Percentiles rank a stretch among this genome's conserved stretches.
Evolutionary conservation across 2,797 vertebrate genomes (phyloP).

Genomic region (Schizopygopsis pylzovi): DNA sequence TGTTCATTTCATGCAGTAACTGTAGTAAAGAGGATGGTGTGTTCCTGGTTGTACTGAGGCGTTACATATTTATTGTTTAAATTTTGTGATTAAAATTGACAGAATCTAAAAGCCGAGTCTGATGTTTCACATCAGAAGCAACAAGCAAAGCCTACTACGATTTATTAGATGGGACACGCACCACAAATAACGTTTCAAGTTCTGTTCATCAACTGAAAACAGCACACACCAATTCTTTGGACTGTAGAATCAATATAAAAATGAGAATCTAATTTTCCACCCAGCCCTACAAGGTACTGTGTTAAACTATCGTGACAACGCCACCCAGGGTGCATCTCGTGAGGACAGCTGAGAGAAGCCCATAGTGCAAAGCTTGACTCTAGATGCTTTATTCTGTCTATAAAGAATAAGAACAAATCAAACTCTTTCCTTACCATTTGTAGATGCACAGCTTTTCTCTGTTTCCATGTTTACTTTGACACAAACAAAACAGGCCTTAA

Average conservation of each 20-base stretch:
- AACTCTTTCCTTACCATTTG: not conserved
- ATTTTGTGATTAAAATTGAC: too few relatives aligned
- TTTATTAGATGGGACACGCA: not conserved
- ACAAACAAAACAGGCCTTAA: slow-evolving; percentile 32
- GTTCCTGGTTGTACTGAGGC: not conserved
- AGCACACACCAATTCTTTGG: not conserved
- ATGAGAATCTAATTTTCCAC: not conserved
- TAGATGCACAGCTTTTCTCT: not conserved
- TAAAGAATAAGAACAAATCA: not conserved
- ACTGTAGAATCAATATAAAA: not conserved
- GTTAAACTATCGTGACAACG: not conserved
- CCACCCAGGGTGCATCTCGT: not conserved
- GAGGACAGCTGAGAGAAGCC: not conserved
- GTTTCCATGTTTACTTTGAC: not conserved
- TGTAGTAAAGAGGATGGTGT: not conserved
- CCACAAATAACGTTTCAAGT: not conserved
- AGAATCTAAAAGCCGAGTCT: not conserved
- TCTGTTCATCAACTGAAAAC: not conserved
- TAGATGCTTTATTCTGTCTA: not conserved
- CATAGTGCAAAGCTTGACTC: not conserved
- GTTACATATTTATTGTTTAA: not conserved
- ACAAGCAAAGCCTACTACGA: too few relatives aligned
- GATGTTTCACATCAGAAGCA: too few relatives aligned
- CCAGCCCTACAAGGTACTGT: not conserved
- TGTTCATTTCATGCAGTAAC: not conserved